Evolutionary conservation across 2,113 vertebrate genomes (phyloP), one percentile per base, ranked within the genome.

Genomic region (Burhinus bistriatus): DNA sequence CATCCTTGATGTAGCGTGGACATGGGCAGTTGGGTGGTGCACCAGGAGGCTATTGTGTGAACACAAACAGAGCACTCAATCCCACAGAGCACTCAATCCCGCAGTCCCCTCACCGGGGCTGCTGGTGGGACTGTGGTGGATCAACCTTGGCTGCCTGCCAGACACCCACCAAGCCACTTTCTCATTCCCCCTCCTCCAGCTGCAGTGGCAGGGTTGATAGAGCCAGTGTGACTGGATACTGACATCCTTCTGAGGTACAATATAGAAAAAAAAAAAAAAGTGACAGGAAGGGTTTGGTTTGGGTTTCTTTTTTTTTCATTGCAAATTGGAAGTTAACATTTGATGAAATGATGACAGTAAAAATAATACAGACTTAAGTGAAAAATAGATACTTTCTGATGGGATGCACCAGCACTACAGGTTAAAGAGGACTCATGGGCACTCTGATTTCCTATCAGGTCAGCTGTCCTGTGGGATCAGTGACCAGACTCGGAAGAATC

Each of bases 141-240:
- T 64, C 45, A n/a, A 18, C 29, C 29, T 17, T 9, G 9, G 27
- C 54, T 57, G 65, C 27, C 54, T 49, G 44, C 36, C n/a, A 36
- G 45, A n/a, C 0, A 1, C 26, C 38, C 26, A 64, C 42, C 26
- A 15, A 62, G 22, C 15, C 1, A 1, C 34, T 57, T 34, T 52
- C 29, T 29, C 34, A 21, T 29, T 66, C 27, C 49, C 36, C 7
- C 18, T 55, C 11, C 30, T 47, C 54, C 45, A 87, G n/a, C 62
- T 64, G 7, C 9, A 75, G 68, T 20, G 44, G 5, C 18, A 34
- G 49, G 44, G 58, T 44, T 29, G 15, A 47, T 66, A 58, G 2
- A 89, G 25, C 15, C 36, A 38, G 58, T 15, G 42, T 42, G n/a
- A 42, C 12, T 32, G 13, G 12, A 72, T 32, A 57, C 19, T 21